phyloP scores from a whole-genome alignment of 2,797 vertebrate species.

The Numenius phaeopus region DNA sequence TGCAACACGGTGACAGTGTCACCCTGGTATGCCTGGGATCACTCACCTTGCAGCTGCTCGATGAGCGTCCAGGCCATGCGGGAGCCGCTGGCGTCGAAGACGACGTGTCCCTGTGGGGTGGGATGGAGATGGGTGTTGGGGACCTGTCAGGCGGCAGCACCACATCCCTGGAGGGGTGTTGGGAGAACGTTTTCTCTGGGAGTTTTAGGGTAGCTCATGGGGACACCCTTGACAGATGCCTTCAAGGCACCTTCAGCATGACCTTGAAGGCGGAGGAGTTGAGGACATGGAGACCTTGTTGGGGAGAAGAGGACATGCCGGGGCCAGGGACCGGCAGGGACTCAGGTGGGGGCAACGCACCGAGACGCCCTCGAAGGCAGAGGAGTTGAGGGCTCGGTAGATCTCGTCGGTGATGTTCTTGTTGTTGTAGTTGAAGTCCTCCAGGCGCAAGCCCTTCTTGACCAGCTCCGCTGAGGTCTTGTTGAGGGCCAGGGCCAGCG shows the following conservation, averaged over 20 bases:
- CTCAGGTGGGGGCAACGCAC: conserved; percentile 73
- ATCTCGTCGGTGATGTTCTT: conserved; percentile 94
- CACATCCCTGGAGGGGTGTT: fast-evolving
- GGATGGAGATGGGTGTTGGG: neutral
- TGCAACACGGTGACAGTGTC: fast-evolving
- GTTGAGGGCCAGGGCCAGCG: conserved; percentile 92
- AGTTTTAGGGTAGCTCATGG: neutral
- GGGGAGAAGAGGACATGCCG: neutral
- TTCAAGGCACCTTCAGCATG: neutral
- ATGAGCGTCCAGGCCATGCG: conserved; percentile 98
- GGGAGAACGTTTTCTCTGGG: neutral
- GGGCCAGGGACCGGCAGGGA: neutral
- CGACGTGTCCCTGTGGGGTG: conserved; percentile 89
- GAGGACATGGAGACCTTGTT: neutral
- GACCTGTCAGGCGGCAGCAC: neutral
- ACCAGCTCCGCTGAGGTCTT: conserved; percentile 91
- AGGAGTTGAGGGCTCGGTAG: conserved; percentile 96
- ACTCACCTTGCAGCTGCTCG: conserved; percentile 93
- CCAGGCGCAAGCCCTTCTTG: conserved; percentile 87
- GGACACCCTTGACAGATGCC: fast-evolving
- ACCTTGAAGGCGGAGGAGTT: neutral
- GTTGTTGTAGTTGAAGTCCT: conserved; percentile 98
- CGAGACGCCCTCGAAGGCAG: conserved; percentile 95
- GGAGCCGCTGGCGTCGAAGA: conserved; percentile 97
- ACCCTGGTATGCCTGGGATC: neutral